These are phyloP conservation scores for Lochmaea crataegi DNA, from an alignment of 2,888 invertebrate genomes.

Conservation along the genomic window DNA sequence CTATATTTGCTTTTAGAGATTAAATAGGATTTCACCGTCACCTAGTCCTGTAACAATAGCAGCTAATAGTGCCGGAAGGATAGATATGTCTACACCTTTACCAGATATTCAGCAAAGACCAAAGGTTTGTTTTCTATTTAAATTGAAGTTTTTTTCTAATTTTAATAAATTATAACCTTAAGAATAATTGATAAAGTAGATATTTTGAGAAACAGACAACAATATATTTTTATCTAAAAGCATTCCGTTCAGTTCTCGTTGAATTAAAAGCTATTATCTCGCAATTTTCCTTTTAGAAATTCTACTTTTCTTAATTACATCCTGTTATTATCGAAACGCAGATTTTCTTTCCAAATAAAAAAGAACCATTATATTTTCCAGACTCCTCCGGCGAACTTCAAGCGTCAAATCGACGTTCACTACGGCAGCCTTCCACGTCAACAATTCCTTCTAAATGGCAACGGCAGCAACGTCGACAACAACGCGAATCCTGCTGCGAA, in stretches of 20 bases:
- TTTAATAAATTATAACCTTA: not conserved
- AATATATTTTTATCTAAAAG: not conserved
- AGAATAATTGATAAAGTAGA: too few species aligned
- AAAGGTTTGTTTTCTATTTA: constrained; percentile 53
- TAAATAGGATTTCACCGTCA: constrained; percentile 63
- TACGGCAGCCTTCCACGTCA: constrained; percentile 85
- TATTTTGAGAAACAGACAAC: not conserved
- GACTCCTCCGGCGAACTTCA: constrained; percentile 82
- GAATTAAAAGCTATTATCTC: not conserved
- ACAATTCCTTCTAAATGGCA: constrained; percentile 67
- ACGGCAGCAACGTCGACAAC: constrained; percentile 56
- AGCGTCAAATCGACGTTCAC: constrained; percentile 80
- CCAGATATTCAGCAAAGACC: constrained; percentile 52
- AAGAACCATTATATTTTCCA: constrained; percentile 59
- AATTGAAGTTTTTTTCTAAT: not conserved
- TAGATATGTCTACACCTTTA: constrained; percentile 51
- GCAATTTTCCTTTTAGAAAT: not conserved
- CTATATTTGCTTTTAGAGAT: constrained; percentile 47
- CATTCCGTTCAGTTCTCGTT: not conserved
- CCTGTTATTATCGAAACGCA: not conserved
- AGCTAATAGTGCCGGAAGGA: constrained; percentile 57
- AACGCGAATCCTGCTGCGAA: constrained; percentile 64
- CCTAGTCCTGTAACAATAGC: constrained; percentile 64
- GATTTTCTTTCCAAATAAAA: not conserved
- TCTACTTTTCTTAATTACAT: not conserved